A percentile compares a stretch with the other conserved stretches of the same genome.
Conservation (phyloP, 2,888 invertebrate species). For the Tinea pellionella region DNA sequence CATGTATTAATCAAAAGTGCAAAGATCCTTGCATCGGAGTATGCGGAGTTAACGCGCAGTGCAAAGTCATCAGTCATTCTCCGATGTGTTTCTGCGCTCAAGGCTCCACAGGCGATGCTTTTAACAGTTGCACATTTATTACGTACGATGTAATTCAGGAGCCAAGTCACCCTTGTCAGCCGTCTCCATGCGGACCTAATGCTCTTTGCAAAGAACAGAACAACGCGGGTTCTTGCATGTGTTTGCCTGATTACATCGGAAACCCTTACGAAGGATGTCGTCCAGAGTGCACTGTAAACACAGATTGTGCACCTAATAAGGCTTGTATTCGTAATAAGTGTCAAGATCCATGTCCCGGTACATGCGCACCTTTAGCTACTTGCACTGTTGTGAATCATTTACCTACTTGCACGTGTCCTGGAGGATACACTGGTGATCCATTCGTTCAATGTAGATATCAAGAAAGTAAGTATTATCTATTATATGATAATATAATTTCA, state of each 20-base stretch:
- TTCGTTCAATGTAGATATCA: slow-evolving; percentile 70
- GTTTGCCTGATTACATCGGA: slow-evolving; percentile 78
- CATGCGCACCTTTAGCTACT: slow-evolving; percentile 77
- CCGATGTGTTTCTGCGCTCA: slow-evolving; percentile 78
- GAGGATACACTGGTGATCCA: slow-evolving; percentile 80
- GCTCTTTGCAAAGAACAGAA: slow-evolving; percentile 72
- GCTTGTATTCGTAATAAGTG: slow-evolving; percentile 81
- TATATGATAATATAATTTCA: background rate
- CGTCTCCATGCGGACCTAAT: slow-evolving; percentile 74
- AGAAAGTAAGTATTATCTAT: slow-evolving; percentile 31
- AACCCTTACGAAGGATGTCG: slow-evolving; percentile 84
- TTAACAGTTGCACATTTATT: slow-evolving; percentile 64
- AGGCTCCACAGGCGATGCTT: slow-evolving; percentile 77
- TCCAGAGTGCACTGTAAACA: slow-evolving; percentile 79
- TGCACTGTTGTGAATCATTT: slow-evolving; percentile 80
- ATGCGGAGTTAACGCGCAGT: slow-evolving; percentile 79
- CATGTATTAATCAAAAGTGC: slow-evolving; percentile 76
- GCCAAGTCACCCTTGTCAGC: slow-evolving; percentile 66
- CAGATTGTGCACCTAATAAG: slow-evolving; percentile 76
- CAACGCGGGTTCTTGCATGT: slow-evolving; percentile 74
- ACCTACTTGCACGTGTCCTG: slow-evolving; percentile 74
- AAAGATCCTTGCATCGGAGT: slow-evolving; percentile 74
- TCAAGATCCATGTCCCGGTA: slow-evolving; percentile 82
- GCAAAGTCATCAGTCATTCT: slow-evolving; percentile 79
- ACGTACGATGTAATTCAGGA: slow-evolving; percentile 50